These are phyloP conservation scores for Enteromius mattozi DNA, from an alignment of 2,797 vertebrate species.

Conservation along the genomic window DNA sequence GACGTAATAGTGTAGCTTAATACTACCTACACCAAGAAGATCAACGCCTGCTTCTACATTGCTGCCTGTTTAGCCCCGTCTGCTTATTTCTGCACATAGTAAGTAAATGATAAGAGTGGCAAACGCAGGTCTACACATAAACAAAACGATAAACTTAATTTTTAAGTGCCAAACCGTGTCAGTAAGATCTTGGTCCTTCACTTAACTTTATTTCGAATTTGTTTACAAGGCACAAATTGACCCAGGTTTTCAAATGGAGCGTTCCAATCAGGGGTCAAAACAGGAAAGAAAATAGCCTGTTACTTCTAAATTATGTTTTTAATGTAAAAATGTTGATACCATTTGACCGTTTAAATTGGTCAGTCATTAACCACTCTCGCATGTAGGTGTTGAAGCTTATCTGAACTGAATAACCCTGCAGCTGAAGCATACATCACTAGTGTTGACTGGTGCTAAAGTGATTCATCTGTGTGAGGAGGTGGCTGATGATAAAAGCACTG, in stretches of 20 bases:
- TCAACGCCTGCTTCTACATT: background rate
- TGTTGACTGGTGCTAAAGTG: slow-evolving; percentile 24
- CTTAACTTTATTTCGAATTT: background rate
- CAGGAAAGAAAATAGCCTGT: background rate
- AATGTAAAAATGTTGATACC: background rate
- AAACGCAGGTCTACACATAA: background rate
- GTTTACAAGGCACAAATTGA: background rate
- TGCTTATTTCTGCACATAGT: background rate
- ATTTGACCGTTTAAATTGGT: background rate
- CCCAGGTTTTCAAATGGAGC: background rate
- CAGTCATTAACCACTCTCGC: background rate
- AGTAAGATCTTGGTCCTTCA: background rate
- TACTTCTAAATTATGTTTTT: background rate
- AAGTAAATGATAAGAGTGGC: background rate
- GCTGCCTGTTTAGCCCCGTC: background rate
- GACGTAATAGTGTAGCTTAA: background rate
- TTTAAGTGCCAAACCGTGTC: too few relatives aligned
- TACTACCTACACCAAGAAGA: background rate
- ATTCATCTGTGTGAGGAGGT: slow-evolving; percentile 19
- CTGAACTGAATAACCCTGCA: slow-evolving; percentile 22
- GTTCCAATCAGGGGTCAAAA: background rate
- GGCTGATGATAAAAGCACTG: slow-evolving; percentile 18
- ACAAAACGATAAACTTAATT: too few relatives aligned
- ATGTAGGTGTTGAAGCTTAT: slow-evolving; percentile 17
- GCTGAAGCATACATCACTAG: background rate